Evolutionary conservation across 1,140 invertebrate species (phyloP), one percentile per base, ranked within the genome.

Genomic region (Trichonephila inaurata): DNA sequence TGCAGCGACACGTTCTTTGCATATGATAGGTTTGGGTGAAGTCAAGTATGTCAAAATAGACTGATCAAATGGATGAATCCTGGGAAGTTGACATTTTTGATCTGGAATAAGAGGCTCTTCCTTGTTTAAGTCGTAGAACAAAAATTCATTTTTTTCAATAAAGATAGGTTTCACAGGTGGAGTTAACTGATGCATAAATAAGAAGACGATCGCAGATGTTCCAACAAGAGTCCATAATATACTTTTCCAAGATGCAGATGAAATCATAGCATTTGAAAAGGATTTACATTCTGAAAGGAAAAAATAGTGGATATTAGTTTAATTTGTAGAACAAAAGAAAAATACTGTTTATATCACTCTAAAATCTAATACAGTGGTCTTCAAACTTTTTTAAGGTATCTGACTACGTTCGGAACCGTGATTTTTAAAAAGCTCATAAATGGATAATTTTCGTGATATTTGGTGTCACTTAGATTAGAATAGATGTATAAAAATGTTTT

Each of bases 51-150:
- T 69, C 58, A 89, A 83, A 60, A 93, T 91, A 24, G 94, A 94
- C 21, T 28, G 44, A 77, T 94, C 94, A 33, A 94, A 94, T 18
- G 94, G 94, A 86, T 94, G 94, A n/a, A 93, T 82, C 33, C 94
- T 82, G 28, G 94, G 94, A 62, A 94, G 51, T 16, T 89, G 72
- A 58, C 94, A 94, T 16, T 61, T 66, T 28, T 94, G 94, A 21
- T 72, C 40, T 3, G 33, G 24, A 44, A 12, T 14, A 4, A 77
- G n/a, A 8, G 91, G 91, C 86, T 90, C 72, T 24, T 94, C 91
- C 64, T 85, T 88, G 12, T 88, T 33, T 12, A 93, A 21, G 72
- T 93, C 66, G 40, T 93, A 93, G 19, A 18, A 87, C 21, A 87
- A 40, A 44, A 87, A 93, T 40, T 93, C 69, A 18, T 93, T 58